These are phyloP conservation scores for Pachyramphus minor DNA, from an alignment of 2,113 vertebrate genomes.

Conservation along the genomic window DNA sequence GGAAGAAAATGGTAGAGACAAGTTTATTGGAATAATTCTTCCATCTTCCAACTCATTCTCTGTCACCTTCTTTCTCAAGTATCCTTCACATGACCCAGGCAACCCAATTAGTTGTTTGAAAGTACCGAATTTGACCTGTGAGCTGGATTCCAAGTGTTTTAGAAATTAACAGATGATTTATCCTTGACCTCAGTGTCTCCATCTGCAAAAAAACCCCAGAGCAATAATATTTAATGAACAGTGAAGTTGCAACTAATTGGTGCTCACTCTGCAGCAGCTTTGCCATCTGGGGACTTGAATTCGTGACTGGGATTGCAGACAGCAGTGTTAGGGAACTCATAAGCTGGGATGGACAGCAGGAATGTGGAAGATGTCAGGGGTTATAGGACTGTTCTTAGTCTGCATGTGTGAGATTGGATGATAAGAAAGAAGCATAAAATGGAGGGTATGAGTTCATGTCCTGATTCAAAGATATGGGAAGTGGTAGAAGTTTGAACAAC, in stretches of 20 bases:
- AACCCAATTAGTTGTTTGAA: not conserved
- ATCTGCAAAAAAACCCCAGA: not conserved
- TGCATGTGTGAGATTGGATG: not conserved
- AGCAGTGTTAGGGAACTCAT: not conserved
- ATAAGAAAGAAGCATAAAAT: not conserved
- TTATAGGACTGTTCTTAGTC: not conserved
- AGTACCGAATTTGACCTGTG: not conserved
- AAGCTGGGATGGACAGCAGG: not conserved
- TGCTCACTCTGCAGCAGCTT: not conserved
- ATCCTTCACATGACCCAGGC: not conserved
- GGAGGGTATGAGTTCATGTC: not conserved
- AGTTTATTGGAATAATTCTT: not conserved
- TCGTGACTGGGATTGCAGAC: not conserved
- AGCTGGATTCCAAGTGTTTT: not conserved
- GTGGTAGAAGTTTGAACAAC: not conserved
- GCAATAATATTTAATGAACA: slow-evolving; percentile 16
- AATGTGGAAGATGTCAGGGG: not conserved
- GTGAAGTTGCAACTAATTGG: not conserved
- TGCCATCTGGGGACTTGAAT: not conserved
- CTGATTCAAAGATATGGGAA: not conserved
- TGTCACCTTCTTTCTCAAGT: not conserved
- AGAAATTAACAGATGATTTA: slow-evolving; percentile 7
- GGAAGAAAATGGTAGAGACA: not conserved
- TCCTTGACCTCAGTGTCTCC: not conserved
- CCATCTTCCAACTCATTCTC: not conserved